Base-by-base conservation (phyloP, 2,888 invertebrate species). In the Epinotia bilunana region DNA sequence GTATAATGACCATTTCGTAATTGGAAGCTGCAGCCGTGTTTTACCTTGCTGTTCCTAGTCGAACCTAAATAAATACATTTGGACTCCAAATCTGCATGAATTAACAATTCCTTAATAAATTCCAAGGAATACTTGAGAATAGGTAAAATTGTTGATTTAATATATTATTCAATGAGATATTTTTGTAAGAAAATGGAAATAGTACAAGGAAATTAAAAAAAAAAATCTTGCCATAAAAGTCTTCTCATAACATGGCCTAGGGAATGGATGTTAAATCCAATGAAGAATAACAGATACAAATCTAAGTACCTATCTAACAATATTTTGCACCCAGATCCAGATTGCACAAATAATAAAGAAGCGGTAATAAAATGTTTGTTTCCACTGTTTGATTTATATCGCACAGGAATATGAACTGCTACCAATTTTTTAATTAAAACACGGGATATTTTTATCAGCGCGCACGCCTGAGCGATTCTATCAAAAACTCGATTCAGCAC, bases 361-460 rank as follows among this genome's bases (percentile, higher is more conserved):
- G 13, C 1, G 16, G 16, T 49, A 49, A 4, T 9, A 39, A 13
- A 49, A 13, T 16, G 0, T 49, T 4, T 16, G 53, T 13, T n/a
- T 53, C 49, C 49, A 53, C 13, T 5, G 6, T n/a, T 53, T n/a
- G n/a, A n/a, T 6, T n/a, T 39, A 3, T 16, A 28, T n/a, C 11
- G 62, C 9, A 33, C 12, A 18, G 33, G 18, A 68, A 43, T 12
- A 57, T 49, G 49, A 46, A 20, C 3, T 49, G 33, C 49, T 43
- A 58, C 65, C 49, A 72, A 60, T 65, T 64, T 72, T 49, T 49
- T 65, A 72, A 72, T 65, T 73, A 65, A 58, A 73, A 65, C 16
- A 20, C 65, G 2, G 60, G 49, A 12, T 73, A 67, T 67, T 73
- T 67, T 72, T 73, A 60, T 60, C 58, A 60, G 55, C 65, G 39